Percentiles rank a stretch among this genome's conserved stretches.
Evolutionary conservation across 1,140 invertebrate genomes (phyloP).

Genomic region (Cotesia typhae): DNA sequence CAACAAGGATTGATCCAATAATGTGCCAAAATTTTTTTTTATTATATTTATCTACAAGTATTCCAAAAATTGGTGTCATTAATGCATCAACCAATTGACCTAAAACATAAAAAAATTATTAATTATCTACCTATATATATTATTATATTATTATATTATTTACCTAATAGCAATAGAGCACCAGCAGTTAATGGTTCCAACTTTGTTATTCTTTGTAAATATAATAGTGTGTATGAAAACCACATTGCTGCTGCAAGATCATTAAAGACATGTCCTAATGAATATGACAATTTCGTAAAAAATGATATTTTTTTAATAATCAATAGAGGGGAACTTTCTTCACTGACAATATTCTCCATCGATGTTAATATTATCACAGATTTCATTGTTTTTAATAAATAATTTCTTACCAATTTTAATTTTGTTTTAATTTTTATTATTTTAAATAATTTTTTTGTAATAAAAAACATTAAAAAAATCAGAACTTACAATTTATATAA

Average conservation of each 20-base stretch:
- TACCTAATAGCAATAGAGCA: conserved; percentile 77
- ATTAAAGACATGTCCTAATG: conserved; percentile 89
- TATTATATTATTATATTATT: conserved; percentile 23
- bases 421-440: too few species aligned
- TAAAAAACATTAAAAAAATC: too few species aligned
- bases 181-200: conserved; percentile 81
- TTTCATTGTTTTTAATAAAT: too few species aligned
- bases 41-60: conserved; percentile 79
- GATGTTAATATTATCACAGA: neutral
- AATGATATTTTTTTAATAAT: conserved; percentile 47
- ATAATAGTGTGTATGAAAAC: conserved; percentile 93
- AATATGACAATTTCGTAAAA: conserved; percentile 73
- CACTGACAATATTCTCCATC: neutral
- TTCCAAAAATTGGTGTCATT: conserved; percentile 85
- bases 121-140: neutral
- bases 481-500: too few species aligned
- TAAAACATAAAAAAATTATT: conserved; percentile 47
- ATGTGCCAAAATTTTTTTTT: conserved; percentile 88
- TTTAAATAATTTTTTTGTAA: too few species aligned
- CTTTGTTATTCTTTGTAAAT: conserved; percentile 80
- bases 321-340: conserved; percentile 41
- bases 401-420: too few species aligned
- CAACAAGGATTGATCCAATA: conserved; percentile 73
- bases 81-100: conserved; percentile 87
- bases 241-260: conserved; percentile 92